Percentiles rank a stretch among this genome's conserved stretches.
Conservation (phyloP, 1,140 invertebrate species). For the Sinonovacula constricta region DNA sequence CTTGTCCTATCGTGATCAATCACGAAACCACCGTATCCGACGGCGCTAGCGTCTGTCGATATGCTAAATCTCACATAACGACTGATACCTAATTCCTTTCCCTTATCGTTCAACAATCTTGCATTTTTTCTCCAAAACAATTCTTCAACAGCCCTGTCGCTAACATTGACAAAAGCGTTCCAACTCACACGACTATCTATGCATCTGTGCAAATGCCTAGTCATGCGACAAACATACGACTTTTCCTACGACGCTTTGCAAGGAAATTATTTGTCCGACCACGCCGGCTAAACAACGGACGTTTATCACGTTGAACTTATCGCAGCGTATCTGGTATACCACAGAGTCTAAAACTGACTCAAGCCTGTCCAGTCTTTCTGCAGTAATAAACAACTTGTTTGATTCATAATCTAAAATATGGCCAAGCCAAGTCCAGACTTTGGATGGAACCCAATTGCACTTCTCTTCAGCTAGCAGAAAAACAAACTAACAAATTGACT, state of each 20-base stretch:
- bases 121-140: slow-evolving; percentile 26
- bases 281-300: slow-evolving; percentile 25
- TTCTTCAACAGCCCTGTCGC: slow-evolving; percentile 2
- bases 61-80: background rate
- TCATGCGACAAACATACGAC: slow-evolving; percentile 10
- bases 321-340: background rate
- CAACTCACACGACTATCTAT: slow-evolving; percentile 30
- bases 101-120: slow-evolving; percentile 20
- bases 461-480: slow-evolving; percentile 42
- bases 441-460: slow-evolving; percentile 31
- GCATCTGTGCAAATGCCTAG: slow-evolving; percentile 44
- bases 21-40: too few relatives aligned
- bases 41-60: slow-evolving; percentile 32
- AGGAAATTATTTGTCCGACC: slow-evolving; percentile 50
- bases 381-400: slow-evolving; percentile 13
- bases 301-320: background rate
- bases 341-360: background rate
- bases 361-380: slow-evolving; percentile 10
- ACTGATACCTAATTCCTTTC: background rate
- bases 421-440: slow-evolving; percentile 16
- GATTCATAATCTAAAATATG: slow-evolving; percentile 23
- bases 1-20: background rate
- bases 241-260: slow-evolving; percentile 31
- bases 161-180: slow-evolving; percentile 19
- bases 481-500: slow-evolving; percentile 3